phyloP scores from a whole-genome alignment of 2,113 vertebrate species.

The Cololabis saira region DNA sequence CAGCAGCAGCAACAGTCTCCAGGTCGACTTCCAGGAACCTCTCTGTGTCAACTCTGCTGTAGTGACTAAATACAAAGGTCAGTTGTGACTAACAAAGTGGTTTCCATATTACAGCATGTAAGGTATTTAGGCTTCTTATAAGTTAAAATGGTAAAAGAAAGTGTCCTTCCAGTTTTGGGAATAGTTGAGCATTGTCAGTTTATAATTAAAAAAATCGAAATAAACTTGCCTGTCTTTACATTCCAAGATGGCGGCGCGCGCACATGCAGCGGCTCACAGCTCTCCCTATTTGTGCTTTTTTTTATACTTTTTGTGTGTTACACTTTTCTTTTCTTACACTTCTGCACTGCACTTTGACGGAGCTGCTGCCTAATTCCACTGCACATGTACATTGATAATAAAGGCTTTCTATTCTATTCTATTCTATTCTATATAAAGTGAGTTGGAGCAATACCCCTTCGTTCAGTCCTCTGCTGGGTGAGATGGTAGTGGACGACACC shows the following conservation, averaged over 20 bases:
- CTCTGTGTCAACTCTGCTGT: constrained; percentile 87
- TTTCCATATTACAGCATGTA: constrained; percentile 14
- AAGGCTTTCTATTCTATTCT: too few species aligned
- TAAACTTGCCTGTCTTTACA: constrained; percentile 7
- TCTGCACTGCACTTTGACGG: too few species aligned
- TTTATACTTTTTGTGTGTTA: too few species aligned
- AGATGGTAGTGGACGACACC: constrained; percentile 84
- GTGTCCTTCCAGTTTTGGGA: background rate
- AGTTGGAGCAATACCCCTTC: constrained; percentile 86
- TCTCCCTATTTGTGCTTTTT: too few species aligned
- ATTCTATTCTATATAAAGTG: constrained; percentile 83
- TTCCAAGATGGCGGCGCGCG: too few species aligned
- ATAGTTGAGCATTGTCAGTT: too few species aligned
- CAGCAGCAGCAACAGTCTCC: constrained; percentile 86
- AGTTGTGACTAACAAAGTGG: constrained; percentile 19
- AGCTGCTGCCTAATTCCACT: too few species aligned
- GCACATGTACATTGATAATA: too few species aligned
- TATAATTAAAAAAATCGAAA: background rate
- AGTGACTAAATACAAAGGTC: constrained; percentile 93
- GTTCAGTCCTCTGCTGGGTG: constrained; percentile 82
- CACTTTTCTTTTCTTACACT: too few species aligned
- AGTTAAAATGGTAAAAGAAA: background rate
- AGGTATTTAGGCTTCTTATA: background rate
- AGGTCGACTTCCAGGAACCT: constrained; percentile 89
- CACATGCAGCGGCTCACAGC: too few species aligned